Percentiles rank a stretch among this genome's conserved stretches.
These are phyloP conservation scores for Schizaphis graminum DNA, from an alignment of 2,888 invertebrate genomes.

Conservation along the genomic window DNA sequence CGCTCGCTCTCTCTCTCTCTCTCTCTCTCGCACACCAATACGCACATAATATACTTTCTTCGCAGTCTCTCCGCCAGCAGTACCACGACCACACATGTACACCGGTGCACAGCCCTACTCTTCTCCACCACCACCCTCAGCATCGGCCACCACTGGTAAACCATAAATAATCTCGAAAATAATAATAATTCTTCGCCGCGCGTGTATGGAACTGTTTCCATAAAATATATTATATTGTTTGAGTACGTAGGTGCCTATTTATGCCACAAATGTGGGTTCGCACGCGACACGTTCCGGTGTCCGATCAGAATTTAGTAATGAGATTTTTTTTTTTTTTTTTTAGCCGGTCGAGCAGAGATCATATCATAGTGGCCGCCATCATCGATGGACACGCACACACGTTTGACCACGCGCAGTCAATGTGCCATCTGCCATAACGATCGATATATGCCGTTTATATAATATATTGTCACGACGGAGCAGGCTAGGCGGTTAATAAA, in stretches of 20 bases:
- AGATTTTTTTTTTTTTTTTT: neutral
- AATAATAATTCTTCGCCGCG: conserved; percentile 21
- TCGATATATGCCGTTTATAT: neutral
- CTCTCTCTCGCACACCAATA: neutral
- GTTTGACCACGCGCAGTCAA: neutral
- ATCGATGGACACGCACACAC: neutral
- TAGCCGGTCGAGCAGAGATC: neutral
- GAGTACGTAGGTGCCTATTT: neutral
- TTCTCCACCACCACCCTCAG: too few relatives aligned
- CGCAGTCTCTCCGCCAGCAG: neutral
- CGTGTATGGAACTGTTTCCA: neutral
- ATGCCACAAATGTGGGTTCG: neutral
- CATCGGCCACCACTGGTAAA: neutral
- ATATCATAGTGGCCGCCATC: neutral
- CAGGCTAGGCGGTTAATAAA: neutral
- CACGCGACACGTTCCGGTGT: neutral
- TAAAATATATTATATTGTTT: neutral
- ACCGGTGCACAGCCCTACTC: neutral
- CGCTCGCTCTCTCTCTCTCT: neutral
- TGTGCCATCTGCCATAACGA: neutral
- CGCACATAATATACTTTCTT: neutral
- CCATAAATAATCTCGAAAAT: conserved; percentile 39
- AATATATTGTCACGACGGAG: neutral
- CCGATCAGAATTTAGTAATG: too few relatives aligned
- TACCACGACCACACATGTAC: neutral